phyloP scores from a whole-genome alignment of 2,888 invertebrate species.

The Hypomecis atomaria region DNA sequence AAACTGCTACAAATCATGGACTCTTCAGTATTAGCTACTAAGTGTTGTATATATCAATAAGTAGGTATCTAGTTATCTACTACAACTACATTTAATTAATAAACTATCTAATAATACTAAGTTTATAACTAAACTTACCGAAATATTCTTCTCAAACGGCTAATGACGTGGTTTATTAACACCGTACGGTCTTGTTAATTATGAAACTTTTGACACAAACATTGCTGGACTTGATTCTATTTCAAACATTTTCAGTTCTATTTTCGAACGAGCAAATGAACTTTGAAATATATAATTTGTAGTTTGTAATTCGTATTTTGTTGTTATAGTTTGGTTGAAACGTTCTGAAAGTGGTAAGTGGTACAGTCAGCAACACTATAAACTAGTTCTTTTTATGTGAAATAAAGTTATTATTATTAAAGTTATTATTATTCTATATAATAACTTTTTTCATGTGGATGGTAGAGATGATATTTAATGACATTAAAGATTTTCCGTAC shows the following conservation, averaged over 20 bases:
- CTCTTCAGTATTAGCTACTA: too few relatives aligned
- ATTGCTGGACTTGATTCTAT: constrained; percentile 6
- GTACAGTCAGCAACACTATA: too few relatives aligned
- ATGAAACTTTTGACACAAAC: constrained; percentile 26
- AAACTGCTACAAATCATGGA: too few relatives aligned
- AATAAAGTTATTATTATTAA: too few relatives aligned
- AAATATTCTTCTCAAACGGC: constrained; percentile 83
- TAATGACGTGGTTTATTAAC: constrained; percentile 82
- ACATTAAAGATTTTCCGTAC: too few relatives aligned
- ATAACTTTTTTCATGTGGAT: too few relatives aligned
- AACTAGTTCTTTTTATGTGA: too few relatives aligned
- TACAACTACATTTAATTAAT: constrained; percentile 1
- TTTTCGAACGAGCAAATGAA: background rate
- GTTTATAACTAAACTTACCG: constrained; percentile 64
- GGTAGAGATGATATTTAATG: too few relatives aligned
- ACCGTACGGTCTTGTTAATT: constrained; percentile 51
- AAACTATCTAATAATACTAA: background rate
- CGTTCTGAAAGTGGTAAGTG: too few relatives aligned
- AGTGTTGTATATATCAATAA: too few relatives aligned
- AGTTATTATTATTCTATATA: too few relatives aligned
- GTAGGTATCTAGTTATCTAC: background rate
- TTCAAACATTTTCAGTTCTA: constrained; percentile 9
- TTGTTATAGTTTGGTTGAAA: background rate
- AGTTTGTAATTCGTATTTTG: too few relatives aligned
- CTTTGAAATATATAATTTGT: background rate